A percentile compares a stretch with the other conserved stretches of the same genome.
phyloP scores from a whole-genome alignment of 2,797 vertebrate genomes.

The Cryptoblepharus egeriae region DNA sequence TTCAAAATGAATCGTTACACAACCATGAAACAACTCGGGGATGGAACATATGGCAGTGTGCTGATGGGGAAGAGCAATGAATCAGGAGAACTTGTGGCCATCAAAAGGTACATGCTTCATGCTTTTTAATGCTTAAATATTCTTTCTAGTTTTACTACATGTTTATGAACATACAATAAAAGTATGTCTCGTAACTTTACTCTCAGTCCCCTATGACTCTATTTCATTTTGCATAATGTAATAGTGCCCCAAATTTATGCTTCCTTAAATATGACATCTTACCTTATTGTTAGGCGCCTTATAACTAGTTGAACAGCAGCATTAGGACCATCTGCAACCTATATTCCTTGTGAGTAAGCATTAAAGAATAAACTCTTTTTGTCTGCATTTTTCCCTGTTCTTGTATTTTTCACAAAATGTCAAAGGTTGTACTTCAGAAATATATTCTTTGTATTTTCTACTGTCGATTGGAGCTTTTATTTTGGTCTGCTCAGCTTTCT shows the following conservation, averaged over 20 bases:
- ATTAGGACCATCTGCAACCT: background rate
- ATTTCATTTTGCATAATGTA: background rate
- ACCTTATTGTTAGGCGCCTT: background rate
- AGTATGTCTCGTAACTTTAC: background rate
- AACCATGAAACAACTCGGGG: conserved; percentile 92
- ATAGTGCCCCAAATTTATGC: background rate
- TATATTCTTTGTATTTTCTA: background rate
- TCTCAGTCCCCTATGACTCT: too few species aligned
- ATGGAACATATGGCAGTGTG: conserved; percentile 96
- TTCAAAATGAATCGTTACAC: conserved; percentile 94
- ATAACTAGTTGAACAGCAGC: background rate
- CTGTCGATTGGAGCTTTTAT: background rate
- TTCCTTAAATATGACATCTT: background rate
- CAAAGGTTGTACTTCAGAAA: background rate
- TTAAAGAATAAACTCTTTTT: background rate
- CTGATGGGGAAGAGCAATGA: conserved; percentile 96
- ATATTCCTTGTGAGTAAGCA: background rate
- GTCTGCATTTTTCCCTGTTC: background rate
- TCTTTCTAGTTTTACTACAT: too few species aligned
- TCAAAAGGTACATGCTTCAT: conserved; percentile 86
- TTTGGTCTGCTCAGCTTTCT: conserved; percentile 15
- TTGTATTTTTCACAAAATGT: background rate
- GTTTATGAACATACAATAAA: background rate
- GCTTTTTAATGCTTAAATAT: background rate
- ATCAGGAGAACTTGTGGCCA: conserved; percentile 95